Conservation (phyloP, 1,140 invertebrate species). For the Drosophila obscura region DNA sequence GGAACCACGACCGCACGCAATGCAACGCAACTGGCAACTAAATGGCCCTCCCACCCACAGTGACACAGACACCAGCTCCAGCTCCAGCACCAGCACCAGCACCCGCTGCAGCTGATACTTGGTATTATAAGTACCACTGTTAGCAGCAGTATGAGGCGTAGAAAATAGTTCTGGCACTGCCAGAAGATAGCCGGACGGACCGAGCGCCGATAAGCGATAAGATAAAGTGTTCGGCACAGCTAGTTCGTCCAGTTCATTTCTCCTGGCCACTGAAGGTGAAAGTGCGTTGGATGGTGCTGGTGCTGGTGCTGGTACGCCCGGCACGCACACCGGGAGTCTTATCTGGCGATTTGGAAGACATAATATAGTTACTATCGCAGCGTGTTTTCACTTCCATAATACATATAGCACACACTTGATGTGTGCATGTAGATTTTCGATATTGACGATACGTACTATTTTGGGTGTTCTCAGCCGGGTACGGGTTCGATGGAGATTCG, state of each 20-base stretch:
- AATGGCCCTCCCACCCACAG: conserved; percentile 44
- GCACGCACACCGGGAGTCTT: conserved; percentile 10
- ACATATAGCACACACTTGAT: conserved; percentile 35
- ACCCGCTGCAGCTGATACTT: background rate
- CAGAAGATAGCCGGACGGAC: conserved; percentile 43
- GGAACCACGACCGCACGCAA: conserved; percentile 56
- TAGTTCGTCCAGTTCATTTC: conserved; percentile 11
- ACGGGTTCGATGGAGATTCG: no score
- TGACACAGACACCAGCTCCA: conserved; percentile 11
- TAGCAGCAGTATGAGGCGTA: no score
- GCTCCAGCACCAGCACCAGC: no score
- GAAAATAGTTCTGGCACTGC: conserved; percentile 8
- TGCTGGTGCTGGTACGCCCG: conserved; percentile 17
- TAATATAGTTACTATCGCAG: conserved; percentile 22
- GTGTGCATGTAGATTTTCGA: conserved; percentile 22
- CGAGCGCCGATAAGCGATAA: conserved; percentile 17
- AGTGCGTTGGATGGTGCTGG: background rate
- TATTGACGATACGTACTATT: conserved; percentile 11
- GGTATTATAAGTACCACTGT: no score
- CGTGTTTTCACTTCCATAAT: conserved; percentile 31
- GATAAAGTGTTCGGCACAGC: conserved; percentile 22
- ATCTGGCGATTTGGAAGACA: conserved; percentile 26
- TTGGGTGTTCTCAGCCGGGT: background rate
- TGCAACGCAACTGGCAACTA: conserved; percentile 67
- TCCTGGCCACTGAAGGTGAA: background rate